Evolutionary conservation across 2,113 vertebrate species (phyloP), one percentile per base, ranked within the genome.

Genomic region (Natator depressus): DNA sequence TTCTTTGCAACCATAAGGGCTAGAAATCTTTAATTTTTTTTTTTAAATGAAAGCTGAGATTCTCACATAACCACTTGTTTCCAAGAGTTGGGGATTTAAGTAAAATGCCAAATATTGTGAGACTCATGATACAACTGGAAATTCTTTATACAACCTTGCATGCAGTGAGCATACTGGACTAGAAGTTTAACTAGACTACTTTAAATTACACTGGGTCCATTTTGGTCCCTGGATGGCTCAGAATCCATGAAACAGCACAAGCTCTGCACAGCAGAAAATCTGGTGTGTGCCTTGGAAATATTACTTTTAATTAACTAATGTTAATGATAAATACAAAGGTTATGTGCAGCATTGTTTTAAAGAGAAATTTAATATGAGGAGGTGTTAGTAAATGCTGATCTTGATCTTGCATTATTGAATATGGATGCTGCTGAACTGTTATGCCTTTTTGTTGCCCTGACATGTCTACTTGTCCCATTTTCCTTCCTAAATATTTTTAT

Each of bases 381-480:
- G 7, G 46, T 38, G 0, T 6, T 87, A 14, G 54, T 55, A 50
- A 35, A 50, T 76, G 5, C 80, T 69, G 65, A 35, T n/a, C 35
- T n/a, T 69, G 8, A 20, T 5, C 35, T 69, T 19, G 35, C 35
- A 38, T 69, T 69, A 69, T 38, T 16, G 35, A 65, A 65, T 65
- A 35, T n/a, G 31, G 62, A 69, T 69, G 35, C 35, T 38, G 65
- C 65, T n/a, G 65, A 69, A 0, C 55, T 42, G 80, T n/a, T 6
- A 22, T 72, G 59, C 4, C 79, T 85, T 50, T 76, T 49, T 80
- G 35, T 53, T 17, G 0, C 27, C 82, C 57, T n/a, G 81, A 6
- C 54, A 69, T 82, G 1, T 17, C 31, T 11, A 62, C 6, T 1
- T 20, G 13, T 17, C 17, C 17, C 12, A 25, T 20, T 0, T 50